phyloP scores from a whole-genome alignment of 2,888 invertebrate genomes.

The Melitaea athalia region DNA sequence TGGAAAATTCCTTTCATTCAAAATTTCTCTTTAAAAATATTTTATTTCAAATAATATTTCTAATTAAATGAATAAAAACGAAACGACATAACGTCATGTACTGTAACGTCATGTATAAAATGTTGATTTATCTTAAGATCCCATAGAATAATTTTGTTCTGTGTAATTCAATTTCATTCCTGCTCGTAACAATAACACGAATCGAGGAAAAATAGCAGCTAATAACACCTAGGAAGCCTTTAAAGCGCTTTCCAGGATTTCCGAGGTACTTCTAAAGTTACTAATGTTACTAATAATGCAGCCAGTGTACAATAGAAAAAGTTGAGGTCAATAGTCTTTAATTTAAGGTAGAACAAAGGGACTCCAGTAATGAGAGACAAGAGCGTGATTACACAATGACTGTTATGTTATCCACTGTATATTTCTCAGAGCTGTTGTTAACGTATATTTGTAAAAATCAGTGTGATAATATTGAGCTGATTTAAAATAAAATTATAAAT shows the following conservation, averaged over 20 bases:
- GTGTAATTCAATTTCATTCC: not conserved
- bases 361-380: constrained; percentile 68
- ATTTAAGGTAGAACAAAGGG: constrained; percentile 71
- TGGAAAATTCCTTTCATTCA: constrained; percentile 5
- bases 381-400: constrained; percentile 65
- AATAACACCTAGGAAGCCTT: constrained; percentile 37
- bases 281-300: constrained; percentile 57
- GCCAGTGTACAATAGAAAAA: constrained; percentile 55
- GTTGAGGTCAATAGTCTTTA: constrained; percentile 72
- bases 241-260: constrained; percentile 29
- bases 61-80: not conserved
- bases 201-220: constrained; percentile 27
- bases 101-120: no score
- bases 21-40: not conserved
- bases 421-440: constrained; percentile 50
- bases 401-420: constrained; percentile 49
- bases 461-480: not conserved
- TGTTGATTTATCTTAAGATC: not conserved
- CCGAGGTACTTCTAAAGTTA: constrained; percentile 49
- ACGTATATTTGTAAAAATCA: not conserved
- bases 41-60: not conserved
- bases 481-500: not conserved
- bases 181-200: constrained; percentile 19
- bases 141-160: not conserved
- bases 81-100: not conserved